Percentiles rank a stretch among this genome's conserved stretches.
phyloP scores from a whole-genome alignment of 1,140 invertebrate species.

The Aphis gossypii region DNA sequence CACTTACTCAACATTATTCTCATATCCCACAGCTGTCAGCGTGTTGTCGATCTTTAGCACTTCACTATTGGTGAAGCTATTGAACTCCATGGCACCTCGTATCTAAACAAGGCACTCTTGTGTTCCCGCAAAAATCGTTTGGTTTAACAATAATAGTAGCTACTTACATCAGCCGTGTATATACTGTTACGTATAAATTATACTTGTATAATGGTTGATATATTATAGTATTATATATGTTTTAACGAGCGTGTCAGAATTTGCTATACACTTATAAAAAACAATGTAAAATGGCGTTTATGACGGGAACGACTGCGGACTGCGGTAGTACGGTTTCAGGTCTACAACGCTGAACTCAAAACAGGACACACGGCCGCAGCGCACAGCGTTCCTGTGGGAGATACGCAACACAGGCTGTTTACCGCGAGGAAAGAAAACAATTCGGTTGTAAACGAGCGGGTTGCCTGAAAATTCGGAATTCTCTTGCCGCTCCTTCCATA shows the following conservation, averaged over 20 bases:
- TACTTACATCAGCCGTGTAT: background rate
- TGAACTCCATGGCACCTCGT: background rate
- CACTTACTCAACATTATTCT: background rate
- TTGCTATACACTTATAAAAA: background rate
- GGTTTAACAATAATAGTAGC: background rate
- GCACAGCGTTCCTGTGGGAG: background rate
- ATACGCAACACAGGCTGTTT: background rate
- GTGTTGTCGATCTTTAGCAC: background rate
- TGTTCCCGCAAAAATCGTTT: background rate
- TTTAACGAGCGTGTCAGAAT: background rate
- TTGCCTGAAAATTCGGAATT: background rate
- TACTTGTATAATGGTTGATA: too few relatives aligned
- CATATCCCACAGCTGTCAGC: background rate
- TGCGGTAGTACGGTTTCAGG: background rate
- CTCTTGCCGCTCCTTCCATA: background rate
- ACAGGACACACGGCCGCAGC: background rate
- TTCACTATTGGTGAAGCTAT: background rate
- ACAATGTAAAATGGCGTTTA: background rate
- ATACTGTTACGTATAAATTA: too few relatives aligned
- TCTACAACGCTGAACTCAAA: background rate
- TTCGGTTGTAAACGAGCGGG: background rate
- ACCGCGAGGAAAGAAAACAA: background rate
- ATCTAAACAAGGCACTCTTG: background rate
- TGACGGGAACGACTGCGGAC: background rate
- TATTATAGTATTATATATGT: background rate